Conservation (phyloP, 1,140 invertebrate genomes). For the Metaphire vulgaris region DNA sequence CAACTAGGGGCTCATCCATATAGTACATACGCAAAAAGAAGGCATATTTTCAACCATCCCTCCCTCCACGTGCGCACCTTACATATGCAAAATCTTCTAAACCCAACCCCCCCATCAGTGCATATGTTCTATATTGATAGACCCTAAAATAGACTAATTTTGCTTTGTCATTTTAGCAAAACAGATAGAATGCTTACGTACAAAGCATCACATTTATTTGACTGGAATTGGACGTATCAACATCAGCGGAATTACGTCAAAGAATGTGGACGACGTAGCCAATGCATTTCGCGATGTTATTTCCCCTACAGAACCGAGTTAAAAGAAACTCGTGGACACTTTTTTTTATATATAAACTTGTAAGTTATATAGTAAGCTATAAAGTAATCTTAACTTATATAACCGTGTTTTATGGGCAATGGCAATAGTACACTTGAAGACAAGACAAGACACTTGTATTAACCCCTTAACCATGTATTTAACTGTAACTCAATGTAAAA, state of each 20-base stretch:
- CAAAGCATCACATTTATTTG: slow-evolving; percentile 73
- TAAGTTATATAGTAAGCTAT: background rate
- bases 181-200: slow-evolving; percentile 58
- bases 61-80: background rate
- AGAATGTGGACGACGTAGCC: slow-evolving; percentile 86
- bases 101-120: too few relatives aligned
- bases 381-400: too few relatives aligned
- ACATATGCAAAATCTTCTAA: background rate
- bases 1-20: background rate
- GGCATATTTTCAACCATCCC: background rate
- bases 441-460: background rate
- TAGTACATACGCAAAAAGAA: background rate
- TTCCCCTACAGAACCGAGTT: too few relatives aligned
- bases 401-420: background rate
- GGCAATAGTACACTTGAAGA: background rate
- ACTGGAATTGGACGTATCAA: slow-evolving; percentile 84
- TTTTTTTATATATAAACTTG: background rate
- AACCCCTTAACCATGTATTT: background rate
- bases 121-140: background rate
- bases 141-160: background rate
- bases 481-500: background rate
- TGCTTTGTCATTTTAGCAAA: slow-evolving; percentile 11
- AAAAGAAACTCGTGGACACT: background rate
- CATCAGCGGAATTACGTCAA: slow-evolving; percentile 82
- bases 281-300: slow-evolving; percentile 75